Evolutionary conservation across 2,888 invertebrate species (phyloP).

Genomic region (Cordylochernes scorpioides): DNA sequence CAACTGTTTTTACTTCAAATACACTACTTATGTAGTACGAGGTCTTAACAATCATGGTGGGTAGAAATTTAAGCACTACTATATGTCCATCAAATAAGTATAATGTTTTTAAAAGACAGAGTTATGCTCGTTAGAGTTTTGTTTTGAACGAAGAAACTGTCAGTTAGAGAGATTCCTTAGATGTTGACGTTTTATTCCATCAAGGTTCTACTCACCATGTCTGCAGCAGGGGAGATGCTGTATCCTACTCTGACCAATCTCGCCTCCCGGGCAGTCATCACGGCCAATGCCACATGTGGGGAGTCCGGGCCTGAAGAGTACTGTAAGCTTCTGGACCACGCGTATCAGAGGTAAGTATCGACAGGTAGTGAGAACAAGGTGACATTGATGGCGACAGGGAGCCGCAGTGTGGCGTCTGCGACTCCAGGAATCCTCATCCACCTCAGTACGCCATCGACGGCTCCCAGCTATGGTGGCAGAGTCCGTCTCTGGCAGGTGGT

Average conservation of each 20-base stretch:
- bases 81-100: too few relatives aligned
- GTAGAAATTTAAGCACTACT: neutral
- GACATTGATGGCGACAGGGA: too few relatives aligned
- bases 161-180: too few relatives aligned
- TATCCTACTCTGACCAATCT: conserved; percentile 67
- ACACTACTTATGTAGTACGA: too few relatives aligned
- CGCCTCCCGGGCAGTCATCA: conserved; percentile 51
- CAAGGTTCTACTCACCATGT: neutral
- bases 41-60: neutral
- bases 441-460: conserved; percentile 57
- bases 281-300: conserved; percentile 77
- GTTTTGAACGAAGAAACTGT: too few relatives aligned
- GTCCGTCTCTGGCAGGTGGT: conserved; percentile 59
- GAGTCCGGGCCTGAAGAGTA: conserved; percentile 53
- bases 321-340: conserved; percentile 44
- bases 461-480: conserved; percentile 77
- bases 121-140: neutral
- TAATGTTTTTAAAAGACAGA: neutral
- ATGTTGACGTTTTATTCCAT: too few relatives aligned
- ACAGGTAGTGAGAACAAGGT: too few relatives aligned
- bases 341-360: conserved; percentile 18
- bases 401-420: conserved; percentile 30
- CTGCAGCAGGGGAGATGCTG: conserved; percentile 24
- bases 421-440: conserved; percentile 53
- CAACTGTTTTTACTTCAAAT: too few relatives aligned